Percentiles rank a stretch among this genome's conserved stretches.
These are phyloP conservation scores for Notamacropus eugenii DNA, from an alignment of 2,797 vertebrate genomes.

Conservation along the genomic window DNA sequence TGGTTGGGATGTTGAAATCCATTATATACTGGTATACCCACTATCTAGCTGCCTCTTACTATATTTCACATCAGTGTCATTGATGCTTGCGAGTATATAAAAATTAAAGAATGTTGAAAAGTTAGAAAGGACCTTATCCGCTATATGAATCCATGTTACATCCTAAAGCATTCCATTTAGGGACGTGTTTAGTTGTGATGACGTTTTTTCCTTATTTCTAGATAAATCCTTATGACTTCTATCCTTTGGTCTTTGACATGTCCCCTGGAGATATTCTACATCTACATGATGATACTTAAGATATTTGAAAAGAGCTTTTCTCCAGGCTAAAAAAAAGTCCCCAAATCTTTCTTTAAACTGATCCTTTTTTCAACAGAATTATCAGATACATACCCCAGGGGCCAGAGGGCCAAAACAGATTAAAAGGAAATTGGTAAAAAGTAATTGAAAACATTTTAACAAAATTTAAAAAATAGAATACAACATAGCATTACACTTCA, in stretches of 20 bases:
- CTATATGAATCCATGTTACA: not conserved
- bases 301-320: no score
- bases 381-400: not conserved
- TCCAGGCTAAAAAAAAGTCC: no score
- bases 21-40: not conserved
- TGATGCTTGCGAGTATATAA: not conserved
- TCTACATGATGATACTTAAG: no score
- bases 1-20: not conserved
- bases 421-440: not conserved
- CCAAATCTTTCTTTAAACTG: not conserved
- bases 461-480: not conserved
- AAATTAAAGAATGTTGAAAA: not conserved
- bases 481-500: not conserved
- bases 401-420: not conserved
- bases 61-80: not conserved
- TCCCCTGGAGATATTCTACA: not conserved
- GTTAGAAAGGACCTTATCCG: not conserved
- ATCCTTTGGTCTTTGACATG: not conserved
- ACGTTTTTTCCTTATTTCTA: not conserved
- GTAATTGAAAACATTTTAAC: not conserved
- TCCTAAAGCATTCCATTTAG: not conserved
- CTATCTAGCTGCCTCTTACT: not conserved
- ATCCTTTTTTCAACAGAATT: not conserved
- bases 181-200: not conserved
- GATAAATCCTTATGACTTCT: not conserved